These are phyloP conservation scores for Danio kyathit DNA, from an alignment of 2,797 vertebrate species.

Conservation along the genomic window DNA sequence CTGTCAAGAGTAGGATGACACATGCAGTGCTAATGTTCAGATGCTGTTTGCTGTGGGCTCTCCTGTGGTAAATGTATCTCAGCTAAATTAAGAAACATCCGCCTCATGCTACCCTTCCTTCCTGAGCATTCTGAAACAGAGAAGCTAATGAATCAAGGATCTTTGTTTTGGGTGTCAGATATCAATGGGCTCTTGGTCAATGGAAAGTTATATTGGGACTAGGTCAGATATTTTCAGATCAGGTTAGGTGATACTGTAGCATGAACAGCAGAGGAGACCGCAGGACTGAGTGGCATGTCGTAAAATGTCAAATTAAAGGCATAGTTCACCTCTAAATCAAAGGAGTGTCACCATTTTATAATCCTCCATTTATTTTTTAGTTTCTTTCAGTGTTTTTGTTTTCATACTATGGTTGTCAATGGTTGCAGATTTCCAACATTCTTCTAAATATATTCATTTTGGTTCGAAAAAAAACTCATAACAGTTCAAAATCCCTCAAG, in stretches of 20 bases:
- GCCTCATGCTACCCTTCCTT: constrained; percentile 14
- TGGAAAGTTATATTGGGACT: constrained; percentile 9
- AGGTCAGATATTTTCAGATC: constrained; percentile 31
- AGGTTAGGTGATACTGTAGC: neutral
- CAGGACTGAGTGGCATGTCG: neutral
- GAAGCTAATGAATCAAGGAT: constrained; percentile 35
- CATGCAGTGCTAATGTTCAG: neutral
- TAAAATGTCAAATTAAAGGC: neutral
- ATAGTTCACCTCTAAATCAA: too few species aligned
- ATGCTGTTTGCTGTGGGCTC: constrained; percentile 29
- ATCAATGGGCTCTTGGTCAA: constrained; percentile 20
- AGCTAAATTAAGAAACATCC: constrained; percentile 41
- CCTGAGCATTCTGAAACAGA: constrained; percentile 35
- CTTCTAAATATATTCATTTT: too few species aligned
- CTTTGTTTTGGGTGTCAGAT: constrained; percentile 32
- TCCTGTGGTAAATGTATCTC: constrained; percentile 19
- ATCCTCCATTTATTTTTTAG: too few species aligned
- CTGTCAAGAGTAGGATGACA: neutral
- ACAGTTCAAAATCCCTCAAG: too few species aligned
- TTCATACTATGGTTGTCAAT: too few species aligned
- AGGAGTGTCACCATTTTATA: too few species aligned
- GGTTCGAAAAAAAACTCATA: too few species aligned
- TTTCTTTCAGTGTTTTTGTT: too few species aligned
- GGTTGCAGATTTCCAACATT: too few species aligned
- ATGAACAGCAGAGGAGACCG: neutral